Conservation (phyloP, 1,140 invertebrate species). For the Drosophila teissieri region DNA sequence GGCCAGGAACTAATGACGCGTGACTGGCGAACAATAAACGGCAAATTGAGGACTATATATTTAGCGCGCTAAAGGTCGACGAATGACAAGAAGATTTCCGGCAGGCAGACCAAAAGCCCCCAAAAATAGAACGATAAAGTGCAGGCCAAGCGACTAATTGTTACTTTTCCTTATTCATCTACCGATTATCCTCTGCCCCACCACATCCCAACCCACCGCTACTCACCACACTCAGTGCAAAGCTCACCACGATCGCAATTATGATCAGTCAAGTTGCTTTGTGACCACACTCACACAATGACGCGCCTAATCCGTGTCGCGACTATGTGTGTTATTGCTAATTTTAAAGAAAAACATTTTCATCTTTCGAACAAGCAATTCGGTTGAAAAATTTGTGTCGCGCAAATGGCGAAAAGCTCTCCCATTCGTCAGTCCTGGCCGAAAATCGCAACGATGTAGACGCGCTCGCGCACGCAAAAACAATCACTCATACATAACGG, state of each 20-base stretch:
- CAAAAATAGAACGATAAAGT: conserved; percentile 69
- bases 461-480: conserved; percentile 50
- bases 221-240: not conserved
- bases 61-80: conserved; percentile 72
- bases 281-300: conserved; percentile 41
- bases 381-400: conserved; percentile 73
- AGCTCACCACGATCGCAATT: conserved; percentile 52
- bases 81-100: conserved; percentile 79
- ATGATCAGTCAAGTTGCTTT: conserved; percentile 48
- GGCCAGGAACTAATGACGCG: conserved; percentile 11
- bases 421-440: conserved; percentile 75
- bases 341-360: conserved; percentile 80
- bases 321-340: conserved; percentile 65
- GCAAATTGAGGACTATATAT: conserved; percentile 31
- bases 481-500: conserved; percentile 15
- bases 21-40: conserved; percentile 23
- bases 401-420: conserved; percentile 73
- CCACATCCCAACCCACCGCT: not conserved
- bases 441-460: conserved; percentile 84
- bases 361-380: conserved; percentile 75
- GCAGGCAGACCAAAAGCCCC: conserved; percentile 44
- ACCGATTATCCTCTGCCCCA: not conserved
- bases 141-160: conserved; percentile 56
- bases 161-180: conserved; percentile 31
- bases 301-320: conserved; percentile 44